Evolutionary conservation across 2,113 vertebrate genomes (phyloP), one percentile per base, ranked within the genome.

Genomic region (Ariopsis seemanni): DNA sequence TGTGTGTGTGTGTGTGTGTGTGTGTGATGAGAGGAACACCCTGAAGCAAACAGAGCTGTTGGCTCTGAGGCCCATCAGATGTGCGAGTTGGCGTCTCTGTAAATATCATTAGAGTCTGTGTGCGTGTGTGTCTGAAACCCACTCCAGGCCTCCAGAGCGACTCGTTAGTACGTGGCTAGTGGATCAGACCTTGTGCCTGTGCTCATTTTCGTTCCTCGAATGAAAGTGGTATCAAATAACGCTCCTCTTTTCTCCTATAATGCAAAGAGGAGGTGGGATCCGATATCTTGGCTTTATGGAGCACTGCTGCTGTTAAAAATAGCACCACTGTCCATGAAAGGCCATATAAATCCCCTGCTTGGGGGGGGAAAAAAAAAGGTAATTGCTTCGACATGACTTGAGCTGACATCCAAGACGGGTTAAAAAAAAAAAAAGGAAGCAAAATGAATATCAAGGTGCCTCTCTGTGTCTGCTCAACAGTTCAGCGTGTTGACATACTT

Each of bases 401-500:
- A 88, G 58, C 85, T 84, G 67, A 86, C 87, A 88, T 79, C 52
- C 74, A 22, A 79, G 71, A 78, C 14, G n/a, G 63, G 77, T 52
- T 52, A 52, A 60, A 75, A 71, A 42, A 67, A 53, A 42, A 17
- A 22, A 85, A 72, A 65, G 27, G 18, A 55, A 80, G 60, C 34
- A 30, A 60, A 82, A 82, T 62, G 79, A 82, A 30, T 60, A 58
- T 88, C 85, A 85, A 87, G 89, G 89, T 90, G 85, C 69, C 89
- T 82, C 85, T 15, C 67, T 18, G 20, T 62, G 71, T 55, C 30
- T 30, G 80, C 58, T 81, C 58, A 86, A 88, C 80, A 57, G 71
- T 84, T 86, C 74, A 57, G 89, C 62, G 30, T 88, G 87, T 88
- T 86, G 89, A 88, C 89, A 88, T 78, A 88, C 85, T 85, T 88